Base-by-base conservation (phyloP, 2,888 invertebrate species). In the Xestobium rufovillosum region DNA sequence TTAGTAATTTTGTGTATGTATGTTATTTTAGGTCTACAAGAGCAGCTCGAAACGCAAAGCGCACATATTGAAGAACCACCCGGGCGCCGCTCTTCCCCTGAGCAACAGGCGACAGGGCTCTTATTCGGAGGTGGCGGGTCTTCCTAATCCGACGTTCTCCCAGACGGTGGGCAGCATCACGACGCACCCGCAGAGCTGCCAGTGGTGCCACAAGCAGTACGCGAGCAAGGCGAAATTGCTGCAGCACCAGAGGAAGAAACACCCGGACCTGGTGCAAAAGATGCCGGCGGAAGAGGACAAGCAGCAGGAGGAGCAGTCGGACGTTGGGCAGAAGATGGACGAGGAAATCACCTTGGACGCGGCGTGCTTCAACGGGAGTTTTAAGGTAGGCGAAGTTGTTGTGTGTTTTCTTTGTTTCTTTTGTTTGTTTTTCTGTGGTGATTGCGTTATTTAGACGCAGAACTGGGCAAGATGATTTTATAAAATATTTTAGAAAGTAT, bases 121-220 rank as follows among this genome's bases (percentile, higher is more conserved):
- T 3, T 46, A 50, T 26, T 51, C 53, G 13, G 59, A 56, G 38
- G 66, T 67, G 37, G 60, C 69, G 1, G 71, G 70, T 10, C 49
- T 73, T 36, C 73, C 73, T 2, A 76, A 76, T 57, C 72, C 76
- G 10, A 76, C 78, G 0, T 81, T 72, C 53, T 76, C 78, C 10
- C 76, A 79, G 55, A 77, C 78, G 1, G 80, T 81, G n/a, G 83
- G 83, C 10, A 80, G 78, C 51, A 71, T 83, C 9, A 78, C 79
- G 3, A 78, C 79, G 0, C 71, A 73, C 47, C 81, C 83, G 0
- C 82, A 83, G 52, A 70, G 74, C 28, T 86, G 87, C 57, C 73
- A 73, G 38, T 83, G 79, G 72, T 92, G 91, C 59, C 85, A 87
- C 60, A 84, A 87, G 47, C 89, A 91, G 65, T 91, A 90, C 63